Evolutionary conservation across 30 jellyfish, hydroid and myxozoan species (phyloP), one percentile per base, ranked within the genome.

Genomic region (Chironex yamaguchii): DNA sequence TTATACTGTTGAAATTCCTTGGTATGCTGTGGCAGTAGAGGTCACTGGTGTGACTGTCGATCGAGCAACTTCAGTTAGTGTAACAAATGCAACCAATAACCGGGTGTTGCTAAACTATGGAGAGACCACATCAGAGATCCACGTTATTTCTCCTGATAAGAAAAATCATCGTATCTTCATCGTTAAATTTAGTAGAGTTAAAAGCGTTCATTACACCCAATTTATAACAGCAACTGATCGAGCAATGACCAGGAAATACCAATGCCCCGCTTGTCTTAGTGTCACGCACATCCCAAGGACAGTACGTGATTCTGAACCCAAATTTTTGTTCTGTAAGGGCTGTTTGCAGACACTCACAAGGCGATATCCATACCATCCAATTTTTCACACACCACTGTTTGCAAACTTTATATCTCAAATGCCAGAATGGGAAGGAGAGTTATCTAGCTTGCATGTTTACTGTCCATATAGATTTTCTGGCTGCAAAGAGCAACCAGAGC

Each of bases 141-240:
- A 52, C 21, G 29, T 71, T 12, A 22, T 74, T 29, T 91, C 98
- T 17, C 96, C 98, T 9, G 93, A 91, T 52, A 86, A 84, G 33
- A 77, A 77, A 11, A 2, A 1, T 23, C 14, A 71, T 2, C 64
- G 67, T 25, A 29, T 23, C 11, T 86, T 32, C 65, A 20, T 0
- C 4, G 14, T 86, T 14, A 42, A 66, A 24, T 53, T 86, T 31
- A 20, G 29, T 17, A 74, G 67, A 50, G 85, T 27, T 2, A 63
- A 63, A 31, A 63, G 74, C 23, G 31, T 64, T 29, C 17, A 42
- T 42, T 42, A 6, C 58, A 17, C 17, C 17, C 29, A 90, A 14
- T 14, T 29, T 33, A 64, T 75, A 0, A 26, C 28, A 1, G 27
- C 86, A 20, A 58, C 14, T 2, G 62, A 31, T 2, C 27, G 53